A percentile compares a stretch with the other conserved stretches of the same genome.
Conservation (phyloP, 2,113 vertebrate species). For the Scomber japonicus region DNA sequence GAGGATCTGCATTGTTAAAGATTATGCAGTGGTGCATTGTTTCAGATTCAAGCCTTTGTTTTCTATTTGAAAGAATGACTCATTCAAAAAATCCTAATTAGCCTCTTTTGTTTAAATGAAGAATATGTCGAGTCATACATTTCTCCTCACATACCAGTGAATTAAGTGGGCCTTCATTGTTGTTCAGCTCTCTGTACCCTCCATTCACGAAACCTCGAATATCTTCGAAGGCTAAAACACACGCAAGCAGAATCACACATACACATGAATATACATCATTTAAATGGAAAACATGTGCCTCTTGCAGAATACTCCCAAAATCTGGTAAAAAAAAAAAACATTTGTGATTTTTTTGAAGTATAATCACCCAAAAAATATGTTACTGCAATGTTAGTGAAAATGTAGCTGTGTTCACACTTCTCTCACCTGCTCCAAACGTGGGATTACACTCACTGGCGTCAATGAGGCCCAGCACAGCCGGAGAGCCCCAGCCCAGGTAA, state of each 20-base stretch:
- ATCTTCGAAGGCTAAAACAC: conserved; percentile 79
- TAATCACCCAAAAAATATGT: too few relatives aligned
- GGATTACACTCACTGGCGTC: conserved; percentile 87
- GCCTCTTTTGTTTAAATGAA: neutral
- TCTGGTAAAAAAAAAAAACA: neutral
- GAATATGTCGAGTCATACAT: neutral
- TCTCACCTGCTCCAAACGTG: conserved; percentile 86
- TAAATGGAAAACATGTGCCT: neutral
- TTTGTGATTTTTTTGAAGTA: too few relatives aligned
- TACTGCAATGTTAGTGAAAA: neutral
- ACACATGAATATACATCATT: neutral
- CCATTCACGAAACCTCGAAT: conserved; percentile 84
- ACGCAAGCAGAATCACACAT: conserved; percentile 3
- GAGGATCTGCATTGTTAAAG: neutral
- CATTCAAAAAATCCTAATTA: neutral
- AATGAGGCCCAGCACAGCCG: conserved; percentile 84
- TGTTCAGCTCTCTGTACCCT: conserved; percentile 83
- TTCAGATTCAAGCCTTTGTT: neutral
- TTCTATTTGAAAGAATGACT: neutral
- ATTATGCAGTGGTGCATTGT: neutral
- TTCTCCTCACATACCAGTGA: conserved; percentile 71
- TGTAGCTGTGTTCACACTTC: neutral
- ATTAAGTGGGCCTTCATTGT: conserved; percentile 84
- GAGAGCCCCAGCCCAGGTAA: conserved; percentile 86
- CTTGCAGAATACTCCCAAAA: neutral